Percentiles rank a stretch among this genome's conserved stretches.
phyloP scores from a whole-genome alignment of 2,888 invertebrate genomes.

The Incurvaria masculella region DNA sequence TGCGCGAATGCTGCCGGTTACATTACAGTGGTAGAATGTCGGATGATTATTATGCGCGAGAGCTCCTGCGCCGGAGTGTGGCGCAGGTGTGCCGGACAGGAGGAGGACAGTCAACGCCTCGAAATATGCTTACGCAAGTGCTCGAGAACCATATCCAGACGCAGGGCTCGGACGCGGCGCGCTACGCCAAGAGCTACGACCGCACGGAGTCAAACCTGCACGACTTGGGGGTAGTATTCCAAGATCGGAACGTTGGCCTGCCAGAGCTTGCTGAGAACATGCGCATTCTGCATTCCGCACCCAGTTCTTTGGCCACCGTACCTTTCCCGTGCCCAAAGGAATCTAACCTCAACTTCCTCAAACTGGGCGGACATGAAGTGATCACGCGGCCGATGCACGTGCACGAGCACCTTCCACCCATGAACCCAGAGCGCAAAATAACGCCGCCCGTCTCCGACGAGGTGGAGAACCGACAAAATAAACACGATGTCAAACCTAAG shows the following conservation, averaged over 20 bases:
- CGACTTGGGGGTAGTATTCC: conserved; percentile 83
- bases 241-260: conserved; percentile 77
- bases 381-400: conserved; percentile 87
- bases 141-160: conserved; percentile 78
- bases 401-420: conserved; percentile 88
- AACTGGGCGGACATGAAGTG: conserved; percentile 90
- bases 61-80: conserved; percentile 76
- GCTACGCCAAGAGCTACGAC: conserved; percentile 84
- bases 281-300: conserved; percentile 76
- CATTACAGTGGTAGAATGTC: conserved; percentile 56
- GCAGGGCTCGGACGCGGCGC: conserved; percentile 72
- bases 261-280: conserved; percentile 85
- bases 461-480: conserved; percentile 48
- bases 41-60: conserved; percentile 67
- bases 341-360: conserved; percentile 83
- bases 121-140: conserved; percentile 87
- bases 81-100: conserved; percentile 92
- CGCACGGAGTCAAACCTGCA: conserved; percentile 83
- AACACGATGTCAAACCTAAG: conserved; percentile 45
- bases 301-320: conserved; percentile 65
- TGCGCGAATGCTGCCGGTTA: background rate
- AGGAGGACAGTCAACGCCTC: conserved; percentile 85
- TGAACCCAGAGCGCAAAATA: conserved; percentile 65
- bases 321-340: conserved; percentile 75
- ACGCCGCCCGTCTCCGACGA: conserved; percentile 48